These are phyloP conservation scores for Augochlora pura DNA, from an alignment of 1,140 invertebrate species.

Conservation along the genomic window DNA sequence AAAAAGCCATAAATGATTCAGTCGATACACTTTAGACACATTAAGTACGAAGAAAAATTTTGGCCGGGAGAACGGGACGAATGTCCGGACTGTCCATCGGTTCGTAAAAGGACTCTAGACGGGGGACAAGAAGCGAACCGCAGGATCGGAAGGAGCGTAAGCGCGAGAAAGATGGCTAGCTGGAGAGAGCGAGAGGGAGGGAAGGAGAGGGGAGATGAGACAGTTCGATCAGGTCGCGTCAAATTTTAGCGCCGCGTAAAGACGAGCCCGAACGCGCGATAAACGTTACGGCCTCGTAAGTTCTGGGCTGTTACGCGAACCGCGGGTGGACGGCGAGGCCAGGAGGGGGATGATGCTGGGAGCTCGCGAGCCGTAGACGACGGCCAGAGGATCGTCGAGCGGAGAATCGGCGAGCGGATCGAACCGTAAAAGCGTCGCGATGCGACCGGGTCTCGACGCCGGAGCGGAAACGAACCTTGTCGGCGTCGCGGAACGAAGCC, in stretches of 20 bases:
- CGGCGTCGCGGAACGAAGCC: slow-evolving; percentile 2
- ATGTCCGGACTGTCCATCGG: no score
- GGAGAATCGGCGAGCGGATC: background rate
- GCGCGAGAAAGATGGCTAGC: no score
- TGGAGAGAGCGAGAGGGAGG: background rate
- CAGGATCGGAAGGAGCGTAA: no score
- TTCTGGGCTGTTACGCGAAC: slow-evolving; percentile 49
- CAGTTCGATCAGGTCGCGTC: slow-evolving; percentile 45
- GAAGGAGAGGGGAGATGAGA: background rate
- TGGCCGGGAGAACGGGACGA: no score
- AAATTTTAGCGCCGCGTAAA: slow-evolving; percentile 67
- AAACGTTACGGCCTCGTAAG: slow-evolving; percentile 73
- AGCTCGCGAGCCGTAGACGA: background rate
- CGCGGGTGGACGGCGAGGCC: background rate
- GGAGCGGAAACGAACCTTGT: no score
- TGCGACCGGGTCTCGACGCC: no score
- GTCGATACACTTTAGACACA: no score
- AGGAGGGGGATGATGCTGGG: no score
- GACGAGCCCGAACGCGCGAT: slow-evolving; percentile 65
- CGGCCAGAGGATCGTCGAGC: background rate
- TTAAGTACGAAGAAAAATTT: no score
- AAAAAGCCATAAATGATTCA: no score
- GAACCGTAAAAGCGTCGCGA: slow-evolving; percentile 36
- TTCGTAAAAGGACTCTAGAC: no score
- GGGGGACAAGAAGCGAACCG: no score